Evolutionary conservation across 2,888 invertebrate species (phyloP), one percentile per base, ranked within the genome.

Genomic region (Cantharis rufa): DNA sequence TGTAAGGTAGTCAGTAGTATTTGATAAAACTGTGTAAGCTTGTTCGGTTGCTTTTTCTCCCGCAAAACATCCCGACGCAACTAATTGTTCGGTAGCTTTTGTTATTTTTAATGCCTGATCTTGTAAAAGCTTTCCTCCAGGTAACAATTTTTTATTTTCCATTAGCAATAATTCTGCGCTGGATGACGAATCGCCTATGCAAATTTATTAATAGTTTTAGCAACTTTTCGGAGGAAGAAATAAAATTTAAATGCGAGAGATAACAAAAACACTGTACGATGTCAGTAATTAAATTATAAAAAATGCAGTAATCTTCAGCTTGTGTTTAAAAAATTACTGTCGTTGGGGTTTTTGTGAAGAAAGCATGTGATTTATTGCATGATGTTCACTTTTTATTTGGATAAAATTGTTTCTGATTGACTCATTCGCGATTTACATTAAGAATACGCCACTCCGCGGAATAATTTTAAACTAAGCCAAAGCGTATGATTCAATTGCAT

Each of bases 51-150:
- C 93, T 84, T 93, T 91, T 82, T 93, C 92, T 3, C 93, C 92
- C 18, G 92, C 93, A 83, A 93, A 92, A 84, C 93, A 92, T 28
- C 93, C 94, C 3, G 92, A 90, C 18, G 92, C 90, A 66, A 93
- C 91, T 76, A 95, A 89, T 84, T 93, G 93, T 86, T 95, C 95
- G 15, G 94, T 95, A 62, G 94, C 93, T 84, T 93, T 92, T 18
- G 95, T 93, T 82, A 95, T 92, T 86, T 93, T 94, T 71, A 95
- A 88, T 9, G 94, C 93, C 82, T 92, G 91, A 85, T 95, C 95
- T 85, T 95, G 93, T 77, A 94, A 89, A 78, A 93, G 91, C 89
- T 92, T 90, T 21, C 94, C 94, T 87, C 94, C 93, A 21, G 91
- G 90, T 82, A 94, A 91, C 82, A 93, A 89, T 84, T 93, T 93